A percentile compares a stretch with the other conserved stretches of the same genome.
These are phyloP conservation scores for Trididemnum clinides DNA, from an alignment of 23 tunicate species.

Conservation along the genomic window DNA sequence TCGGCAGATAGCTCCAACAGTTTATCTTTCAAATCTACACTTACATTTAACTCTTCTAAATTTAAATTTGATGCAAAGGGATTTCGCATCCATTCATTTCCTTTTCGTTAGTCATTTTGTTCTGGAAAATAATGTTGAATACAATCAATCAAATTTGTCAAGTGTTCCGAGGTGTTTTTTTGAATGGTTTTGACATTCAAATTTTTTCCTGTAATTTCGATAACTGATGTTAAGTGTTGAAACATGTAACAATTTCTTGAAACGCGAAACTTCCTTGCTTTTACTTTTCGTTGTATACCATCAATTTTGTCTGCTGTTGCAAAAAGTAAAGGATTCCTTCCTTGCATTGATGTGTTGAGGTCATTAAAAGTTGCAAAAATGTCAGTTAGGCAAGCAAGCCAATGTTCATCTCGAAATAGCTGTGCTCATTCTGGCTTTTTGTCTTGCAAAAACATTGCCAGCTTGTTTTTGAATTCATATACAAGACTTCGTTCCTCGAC, in stretches of 20 bases:
- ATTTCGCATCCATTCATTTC: too few species aligned
- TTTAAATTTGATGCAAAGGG: too few species aligned
- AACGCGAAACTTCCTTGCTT: conserved; percentile 27
- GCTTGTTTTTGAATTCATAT: conserved; percentile 20
- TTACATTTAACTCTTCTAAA: too few species aligned
- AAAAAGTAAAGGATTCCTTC: conserved; percentile 17
- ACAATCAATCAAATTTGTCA: too few species aligned
- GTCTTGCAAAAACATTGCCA: conserved; percentile 29
- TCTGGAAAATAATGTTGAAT: too few species aligned
- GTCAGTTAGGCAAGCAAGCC: conserved; percentile 34
- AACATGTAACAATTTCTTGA: conserved; percentile 23
- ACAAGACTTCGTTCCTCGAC: conserved; percentile 21
- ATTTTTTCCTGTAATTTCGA: too few species aligned
- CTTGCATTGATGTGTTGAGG: conserved; percentile 23
- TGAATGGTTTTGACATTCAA: too few species aligned
- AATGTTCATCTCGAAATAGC: conserved; percentile 17
- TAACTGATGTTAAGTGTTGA: too few species aligned
- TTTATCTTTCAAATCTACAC: too few species aligned
- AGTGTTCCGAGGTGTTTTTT: too few species aligned
- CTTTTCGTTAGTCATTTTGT: too few species aligned
- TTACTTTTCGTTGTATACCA: conserved; percentile 16
- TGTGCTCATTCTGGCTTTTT: conserved; percentile 12
- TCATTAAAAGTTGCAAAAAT: conserved; percentile 7
- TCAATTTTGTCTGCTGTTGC: conserved; percentile 36
- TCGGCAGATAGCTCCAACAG: too few species aligned